Base-by-base conservation (phyloP, 1,140 invertebrate species). In the Drosophila ohnishii region DNA sequence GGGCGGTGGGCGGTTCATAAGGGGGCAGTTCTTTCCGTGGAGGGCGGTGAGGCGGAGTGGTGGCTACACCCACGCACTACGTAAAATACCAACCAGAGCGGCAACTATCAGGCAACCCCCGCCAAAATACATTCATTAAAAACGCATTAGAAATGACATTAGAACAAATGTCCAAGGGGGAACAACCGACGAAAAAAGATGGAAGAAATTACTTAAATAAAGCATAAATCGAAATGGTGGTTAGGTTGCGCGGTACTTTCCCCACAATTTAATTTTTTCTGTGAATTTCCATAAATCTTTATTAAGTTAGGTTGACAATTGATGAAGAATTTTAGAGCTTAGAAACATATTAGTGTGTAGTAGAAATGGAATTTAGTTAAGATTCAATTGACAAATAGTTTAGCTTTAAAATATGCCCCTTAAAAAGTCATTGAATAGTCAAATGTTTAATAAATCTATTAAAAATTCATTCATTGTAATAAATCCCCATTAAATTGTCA, bases 121-220 rank as follows among this genome's bases (percentile, higher is more conserved):
- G 45, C 63, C 73, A 61, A 60, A 50, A 63, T 76, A 65, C 75
- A 79, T 84, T 88, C 88, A 90, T 90, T 90, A 90, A 90, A 90
- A 90, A 90, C 84, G 78, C 88, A 90, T 90, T 90, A 90, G 88
- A 87, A 84, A 81, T 80, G 77, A 90, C 85, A 89, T 89, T 87
- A 84, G 84, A 78, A 88, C 77, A 88, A 87, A 84, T 87, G 77
- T 84, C 44, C 65, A 48, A 37, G 65, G 53, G 51, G 66, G 44
- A 57, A 66, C 39, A 14, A 53, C 51, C 45, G 42, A 42, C 56
- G 47, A 70, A 73, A 80, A 71, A 71, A 50, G 53, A 71, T 70
- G 67, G 51, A 58, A 58, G 65, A 71, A 87, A 87, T 86, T 79
- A 79, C 75, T 76, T 73, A 82, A 82, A 76, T 62, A 86, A 64